A percentile compares a stretch with the other conserved stretches of the same genome.
Evolutionary conservation across 2,797 vertebrate genomes (phyloP).

Genomic region (Fistularia commersonii): DNA sequence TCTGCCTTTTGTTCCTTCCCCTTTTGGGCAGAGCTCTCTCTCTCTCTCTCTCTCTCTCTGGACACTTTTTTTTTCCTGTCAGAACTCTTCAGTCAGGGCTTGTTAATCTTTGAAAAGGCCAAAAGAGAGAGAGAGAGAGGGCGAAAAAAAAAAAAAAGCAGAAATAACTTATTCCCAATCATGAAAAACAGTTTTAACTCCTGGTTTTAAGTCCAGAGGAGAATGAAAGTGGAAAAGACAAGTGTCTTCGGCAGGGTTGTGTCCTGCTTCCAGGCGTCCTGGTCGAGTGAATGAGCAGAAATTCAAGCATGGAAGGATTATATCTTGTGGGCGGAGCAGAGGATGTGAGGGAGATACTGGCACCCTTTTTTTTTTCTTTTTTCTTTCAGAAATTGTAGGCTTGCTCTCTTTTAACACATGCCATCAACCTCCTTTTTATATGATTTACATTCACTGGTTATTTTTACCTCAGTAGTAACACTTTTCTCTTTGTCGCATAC

Average conservation of each 20-base stretch:
- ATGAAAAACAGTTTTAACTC: not conserved
- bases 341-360: conserved; percentile 31
- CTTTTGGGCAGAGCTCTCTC: conserved; percentile 36
- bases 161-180: conserved; percentile 12
- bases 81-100: conserved; percentile 35
- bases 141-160: not conserved
- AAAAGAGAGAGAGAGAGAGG: conserved; percentile 21
- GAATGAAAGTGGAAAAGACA: not conserved
- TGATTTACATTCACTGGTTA: too few species aligned
- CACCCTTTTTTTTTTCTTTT: conserved; percentile 1
- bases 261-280: conserved; percentile 40
- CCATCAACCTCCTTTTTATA: conserved; percentile 6
- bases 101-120: conserved; percentile 21
- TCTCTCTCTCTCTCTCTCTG: conserved; percentile 13
- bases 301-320: conserved; percentile 56
- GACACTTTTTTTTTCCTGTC: conserved; percentile 33
- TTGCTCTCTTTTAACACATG: conserved; percentile 4
- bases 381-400: conserved; percentile 34
- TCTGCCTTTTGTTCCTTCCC: conserved; percentile 46
- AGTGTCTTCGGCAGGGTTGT: conserved; percentile 9
- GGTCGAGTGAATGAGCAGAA: conserved; percentile 52
- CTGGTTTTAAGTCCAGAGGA: conserved; percentile 2
- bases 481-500: too few species aligned
- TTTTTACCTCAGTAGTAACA: too few species aligned
- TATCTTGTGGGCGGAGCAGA: conserved; percentile 58